Conservation (phyloP, 2,888 invertebrate genomes). For the Acheta domesticus region DNA sequence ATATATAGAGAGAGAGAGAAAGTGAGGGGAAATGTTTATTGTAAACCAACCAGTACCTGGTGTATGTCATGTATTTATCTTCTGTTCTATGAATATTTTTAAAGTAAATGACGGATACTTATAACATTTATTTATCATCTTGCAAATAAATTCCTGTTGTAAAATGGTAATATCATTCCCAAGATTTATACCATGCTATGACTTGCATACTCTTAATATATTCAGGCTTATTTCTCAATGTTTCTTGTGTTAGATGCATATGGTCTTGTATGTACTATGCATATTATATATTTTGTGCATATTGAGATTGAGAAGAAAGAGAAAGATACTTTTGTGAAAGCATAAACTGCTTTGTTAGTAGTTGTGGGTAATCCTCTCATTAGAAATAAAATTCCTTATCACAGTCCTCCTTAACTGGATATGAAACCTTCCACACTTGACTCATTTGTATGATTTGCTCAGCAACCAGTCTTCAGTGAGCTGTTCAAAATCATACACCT, state of each 20-base stretch:
- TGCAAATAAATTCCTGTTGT: neutral
- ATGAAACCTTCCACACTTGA: too few relatives aligned
- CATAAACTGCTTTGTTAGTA: neutral
- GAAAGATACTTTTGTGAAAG: neutral
- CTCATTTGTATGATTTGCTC: too few relatives aligned
- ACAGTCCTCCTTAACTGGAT: too few relatives aligned
- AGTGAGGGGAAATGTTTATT: too few relatives aligned
- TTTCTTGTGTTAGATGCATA: neutral
- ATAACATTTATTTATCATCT: neutral
- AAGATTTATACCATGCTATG: neutral
- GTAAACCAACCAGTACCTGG: too few relatives aligned
- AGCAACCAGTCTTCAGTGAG: neutral
- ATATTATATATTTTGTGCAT: slow-evolving; percentile 3
- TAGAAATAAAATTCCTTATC: too few relatives aligned
- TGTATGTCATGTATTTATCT: too few relatives aligned
- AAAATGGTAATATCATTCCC: neutral
- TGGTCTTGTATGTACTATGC: neutral
- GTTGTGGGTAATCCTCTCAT: neutral
- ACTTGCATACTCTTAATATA: neutral
- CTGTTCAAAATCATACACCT: neutral
- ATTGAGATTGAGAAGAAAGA: slow-evolving; percentile 7
- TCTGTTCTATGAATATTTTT: slow-evolving; percentile 18
- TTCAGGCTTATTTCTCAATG: neutral
- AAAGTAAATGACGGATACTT: neutral
- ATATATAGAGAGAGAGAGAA: too few relatives aligned